Base-by-base conservation (phyloP, 2,888 invertebrate genomes). In the Ommatoiulus sabulosus region DNA sequence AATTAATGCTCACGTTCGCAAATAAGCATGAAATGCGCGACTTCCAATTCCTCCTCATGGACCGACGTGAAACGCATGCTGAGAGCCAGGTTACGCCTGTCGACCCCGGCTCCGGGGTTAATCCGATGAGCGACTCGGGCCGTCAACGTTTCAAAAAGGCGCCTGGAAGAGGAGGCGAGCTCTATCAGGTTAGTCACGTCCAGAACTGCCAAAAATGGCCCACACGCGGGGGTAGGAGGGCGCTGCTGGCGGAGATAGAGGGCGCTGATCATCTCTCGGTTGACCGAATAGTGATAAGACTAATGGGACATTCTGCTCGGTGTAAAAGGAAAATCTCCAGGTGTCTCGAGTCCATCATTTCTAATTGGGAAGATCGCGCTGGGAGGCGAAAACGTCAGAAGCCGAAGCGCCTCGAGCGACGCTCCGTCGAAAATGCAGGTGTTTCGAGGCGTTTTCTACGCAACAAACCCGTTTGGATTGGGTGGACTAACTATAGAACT, bases 331-430 rank as follows among this genome's bases (percentile, higher is more conserved):
- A 7, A 24, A 24, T 80, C 80, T 80, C 80, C 80, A 80, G 80
- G 80, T 80, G 80, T 35, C 80, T 80, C 80, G 1, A 12, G 80
- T 80, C 80, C 80, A 80, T 80, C 80, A 35, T 80, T 80, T 80
- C 80, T 80, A 80, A 80, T 80, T 80, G 80, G 80, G 80, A 80
- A 80, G 80, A 80, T 35, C 80, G 80, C 35, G 80, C 80, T 80
- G 80, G 80, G 80, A 80, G 80, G 80, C 35, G 80, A 24, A 8
- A 3, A 80, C 80, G 24, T 80, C 80, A 80, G n/a, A 1, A 63
- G 63, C n/a, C 63, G 6, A 52, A 52, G 52, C 52, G 52, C 52
- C 52, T 15, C 52, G 15, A 15, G 52, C 52, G 52, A 10, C 52
- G 15, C 52, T 52, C 52, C 15, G 63, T 5, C n/a, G 35, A 80